phyloP scores from a whole-genome alignment of 1,140 invertebrate genomes.

The Riptortus pedestris region DNA sequence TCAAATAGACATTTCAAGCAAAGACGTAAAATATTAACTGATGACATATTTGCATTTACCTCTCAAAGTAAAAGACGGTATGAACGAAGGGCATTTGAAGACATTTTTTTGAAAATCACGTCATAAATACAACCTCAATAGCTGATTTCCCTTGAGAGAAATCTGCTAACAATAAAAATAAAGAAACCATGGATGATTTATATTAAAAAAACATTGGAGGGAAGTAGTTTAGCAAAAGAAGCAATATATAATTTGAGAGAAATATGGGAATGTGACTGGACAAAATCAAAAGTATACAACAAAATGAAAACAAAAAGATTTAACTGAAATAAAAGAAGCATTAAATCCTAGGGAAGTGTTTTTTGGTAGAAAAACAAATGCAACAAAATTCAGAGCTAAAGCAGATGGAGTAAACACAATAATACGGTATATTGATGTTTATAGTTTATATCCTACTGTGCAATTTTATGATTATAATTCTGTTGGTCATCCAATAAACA shows the following conservation, averaged over 20 bases:
- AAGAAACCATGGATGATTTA: not conserved
- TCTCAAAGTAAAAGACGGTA: too few species aligned
- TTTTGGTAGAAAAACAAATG: not conserved
- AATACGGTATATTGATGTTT: not conserved
- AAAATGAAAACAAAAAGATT: not conserved
- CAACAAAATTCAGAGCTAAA: not conserved
- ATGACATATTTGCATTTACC: too few species aligned
- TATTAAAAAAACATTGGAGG: not conserved
- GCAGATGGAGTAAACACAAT: too few species aligned
- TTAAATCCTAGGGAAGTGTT: not conserved
- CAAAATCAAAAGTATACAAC: not conserved
- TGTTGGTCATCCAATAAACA: not conserved
- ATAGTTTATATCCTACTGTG: not conserved
- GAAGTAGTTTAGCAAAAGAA: not conserved
- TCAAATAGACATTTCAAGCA: too few species aligned
- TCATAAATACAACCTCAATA: too few species aligned
- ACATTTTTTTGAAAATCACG: too few species aligned
- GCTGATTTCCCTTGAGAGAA: too few species aligned
- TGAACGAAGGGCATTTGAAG: too few species aligned
- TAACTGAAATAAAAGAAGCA: not conserved
- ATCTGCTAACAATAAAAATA: not conserved
- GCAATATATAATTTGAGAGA: not conserved
- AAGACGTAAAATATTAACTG: too few species aligned
- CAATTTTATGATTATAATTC: not conserved
- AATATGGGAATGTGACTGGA: not conserved